Conservation (phyloP, 92 coral and sea anemone genomes). For the Hydrozoanthus gracilis region DNA sequence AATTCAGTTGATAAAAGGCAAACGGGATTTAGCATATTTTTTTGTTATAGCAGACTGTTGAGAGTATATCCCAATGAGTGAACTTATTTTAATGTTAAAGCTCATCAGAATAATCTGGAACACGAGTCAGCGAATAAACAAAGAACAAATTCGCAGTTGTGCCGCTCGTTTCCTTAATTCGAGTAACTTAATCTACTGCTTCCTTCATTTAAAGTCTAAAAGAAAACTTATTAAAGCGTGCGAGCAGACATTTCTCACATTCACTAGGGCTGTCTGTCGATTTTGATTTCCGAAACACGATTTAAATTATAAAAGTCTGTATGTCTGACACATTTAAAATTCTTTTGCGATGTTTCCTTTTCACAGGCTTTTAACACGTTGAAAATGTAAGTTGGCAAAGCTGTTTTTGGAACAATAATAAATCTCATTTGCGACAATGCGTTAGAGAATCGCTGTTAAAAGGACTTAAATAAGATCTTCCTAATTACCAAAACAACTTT, state of each 20-base stretch:
- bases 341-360: not conserved
- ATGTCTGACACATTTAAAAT: not conserved
- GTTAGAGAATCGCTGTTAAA: not conserved
- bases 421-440: not conserved
- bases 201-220: not conserved
- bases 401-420: no score
- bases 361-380: no score
- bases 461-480: not conserved
- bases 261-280: not conserved
- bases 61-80: no score
- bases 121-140: not conserved
- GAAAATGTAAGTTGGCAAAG: no score
- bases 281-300: not conserved
- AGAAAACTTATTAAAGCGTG: no score
- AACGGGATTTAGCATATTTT: not conserved
- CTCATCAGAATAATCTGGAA: not conserved
- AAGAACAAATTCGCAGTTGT: not conserved
- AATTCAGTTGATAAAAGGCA: not conserved
- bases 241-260: no score
- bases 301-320: not conserved
- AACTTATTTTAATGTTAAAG: not conserved
- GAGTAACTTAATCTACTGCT: not conserved
- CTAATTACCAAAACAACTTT: conserved; percentile 17
- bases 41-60: not conserved
- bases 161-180: conserved; percentile 20